phyloP scores from a whole-genome alignment of 2,113 vertebrate species.

The Tachysurus fulvidraco region DNA sequence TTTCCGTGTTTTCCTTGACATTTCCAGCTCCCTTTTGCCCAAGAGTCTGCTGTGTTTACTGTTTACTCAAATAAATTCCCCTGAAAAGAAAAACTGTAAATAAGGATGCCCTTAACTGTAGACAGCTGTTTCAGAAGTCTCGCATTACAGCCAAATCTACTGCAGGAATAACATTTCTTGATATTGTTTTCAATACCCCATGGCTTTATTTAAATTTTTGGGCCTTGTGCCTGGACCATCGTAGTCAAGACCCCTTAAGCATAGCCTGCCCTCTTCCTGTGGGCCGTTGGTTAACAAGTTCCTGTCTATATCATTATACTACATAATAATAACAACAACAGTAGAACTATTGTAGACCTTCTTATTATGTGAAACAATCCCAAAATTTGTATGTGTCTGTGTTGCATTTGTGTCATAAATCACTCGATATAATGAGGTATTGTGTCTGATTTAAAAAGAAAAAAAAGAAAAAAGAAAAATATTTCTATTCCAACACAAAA shows the following conservation, averaged over 20 bases:
- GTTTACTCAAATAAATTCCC: neutral
- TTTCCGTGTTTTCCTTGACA: neutral
- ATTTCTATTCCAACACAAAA: slow-evolving; percentile 1
- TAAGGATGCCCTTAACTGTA: neutral
- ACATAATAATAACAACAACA: neutral
- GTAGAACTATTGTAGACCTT: neutral
- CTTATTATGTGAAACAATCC: neutral
- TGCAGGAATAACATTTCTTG: neutral
- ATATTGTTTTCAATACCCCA: slow-evolving; percentile 1
- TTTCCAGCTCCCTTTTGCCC: neutral
- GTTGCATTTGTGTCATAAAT: neutral
- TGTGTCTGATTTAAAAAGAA: neutral
- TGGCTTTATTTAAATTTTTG: neutral
- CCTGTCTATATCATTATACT: neutral
- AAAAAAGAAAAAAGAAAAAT: neutral
- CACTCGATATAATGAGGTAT: neutral
- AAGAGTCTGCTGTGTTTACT: neutral
- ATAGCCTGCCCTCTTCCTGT: no score
- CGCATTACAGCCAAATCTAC: no score
- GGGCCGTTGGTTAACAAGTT: neutral
- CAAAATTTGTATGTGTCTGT: neutral
- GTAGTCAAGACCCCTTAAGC: neutral
- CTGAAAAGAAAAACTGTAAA: neutral
- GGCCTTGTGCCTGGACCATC: neutral
- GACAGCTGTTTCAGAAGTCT: slow-evolving; percentile 13